Base-by-base conservation (phyloP, 2,113 vertebrate species). In the Percopsis transmontana region DNA sequence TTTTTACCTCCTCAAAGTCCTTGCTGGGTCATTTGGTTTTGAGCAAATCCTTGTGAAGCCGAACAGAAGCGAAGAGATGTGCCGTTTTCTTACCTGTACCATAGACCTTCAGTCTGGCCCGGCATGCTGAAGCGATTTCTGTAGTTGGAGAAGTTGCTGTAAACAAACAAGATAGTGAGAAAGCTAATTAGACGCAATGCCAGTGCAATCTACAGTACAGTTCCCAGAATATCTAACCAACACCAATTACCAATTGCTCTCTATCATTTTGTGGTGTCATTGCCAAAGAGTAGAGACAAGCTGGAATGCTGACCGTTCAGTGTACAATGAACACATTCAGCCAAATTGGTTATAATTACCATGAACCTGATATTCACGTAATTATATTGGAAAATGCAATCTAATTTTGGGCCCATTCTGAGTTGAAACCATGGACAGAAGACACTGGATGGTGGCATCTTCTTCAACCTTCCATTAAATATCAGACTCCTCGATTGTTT, bases 81-180 rank as follows among this genome's bases (percentile, higher is more conserved):
- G 39, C 40, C 39, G 41, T 71, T 84, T 76, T 74, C 91, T 81
- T 90, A 94, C 91, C 90, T 92, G 89, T 91, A 95, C 92, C 93
- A 93, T 58, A 94, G 86, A 64, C 84, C 86, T 77, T 92, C 91
- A 13, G 90, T 94, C 84, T 94, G 87, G 82, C 89, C 89, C 33
- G 90, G 84, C 92, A 96, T 96, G 79, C 88, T 94, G 87, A 96
- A 97, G 72, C 15, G 82, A 74, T 85, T 92, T 84, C 89, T 93
- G 88, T 94, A 95, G 93, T 93, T 94, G 76, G 93, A 94, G 88
- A 95, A 95, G 89, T 92, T 94, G 83, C 93, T 93, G 91, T 67
- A 85, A 80, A 90, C 76, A 90, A 77, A 74, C n/a, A 66, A 87
- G 80, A 70, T 15, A 9, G 53, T 23, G 87, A 87, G 83, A 87